Evolutionary conservation across 2,797 vertebrate genomes (phyloP).

Genomic region (Coranthus polyacanthus): DNA sequence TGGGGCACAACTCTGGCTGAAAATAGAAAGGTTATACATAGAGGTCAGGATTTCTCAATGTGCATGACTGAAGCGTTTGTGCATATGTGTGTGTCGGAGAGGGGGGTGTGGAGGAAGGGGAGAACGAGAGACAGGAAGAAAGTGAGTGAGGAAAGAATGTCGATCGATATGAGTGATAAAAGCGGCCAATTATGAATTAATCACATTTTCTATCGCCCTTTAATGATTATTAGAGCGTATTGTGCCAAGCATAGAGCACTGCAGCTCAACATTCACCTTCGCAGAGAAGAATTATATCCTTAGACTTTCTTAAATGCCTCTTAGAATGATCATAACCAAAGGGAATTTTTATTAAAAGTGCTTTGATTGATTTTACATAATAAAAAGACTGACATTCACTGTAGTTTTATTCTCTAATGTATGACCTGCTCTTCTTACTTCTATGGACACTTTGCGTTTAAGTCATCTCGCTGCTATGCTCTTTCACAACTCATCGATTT

Average conservation of each 20-base stretch:
- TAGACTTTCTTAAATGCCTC: conserved; percentile 50
- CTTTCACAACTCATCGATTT: conserved; percentile 22
- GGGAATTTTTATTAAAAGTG: conserved; percentile 45
- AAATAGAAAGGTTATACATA: conserved; percentile 78
- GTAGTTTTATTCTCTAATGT: conserved; percentile 33
- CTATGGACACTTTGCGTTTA: background rate
- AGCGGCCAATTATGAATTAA: too few species aligned
- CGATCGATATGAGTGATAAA: too few species aligned
- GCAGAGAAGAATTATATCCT: conserved; percentile 48
- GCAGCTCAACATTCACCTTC: conserved; percentile 69
- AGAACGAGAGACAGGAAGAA: background rate
- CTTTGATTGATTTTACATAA: conserved; percentile 63
- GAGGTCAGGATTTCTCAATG: conserved; percentile 66
- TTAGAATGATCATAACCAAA: conserved; percentile 46
- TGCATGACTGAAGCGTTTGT: conserved; percentile 60
- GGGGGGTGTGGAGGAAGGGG: background rate
- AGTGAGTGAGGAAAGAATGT: background rate
- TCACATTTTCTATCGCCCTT: too few species aligned
- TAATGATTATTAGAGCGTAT: conserved; percentile 20
- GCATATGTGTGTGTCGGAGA: background rate
- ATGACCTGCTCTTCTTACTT: conserved; percentile 32
- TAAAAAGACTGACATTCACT: conserved; percentile 35
- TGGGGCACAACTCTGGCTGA: conserved; percentile 58
- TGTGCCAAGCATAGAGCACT: conserved; percentile 52
- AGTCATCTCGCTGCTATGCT: conserved; percentile 18